Base-by-base conservation (phyloP, 2,113 vertebrate species). In the Protobothrops flavoviridis region DNA sequence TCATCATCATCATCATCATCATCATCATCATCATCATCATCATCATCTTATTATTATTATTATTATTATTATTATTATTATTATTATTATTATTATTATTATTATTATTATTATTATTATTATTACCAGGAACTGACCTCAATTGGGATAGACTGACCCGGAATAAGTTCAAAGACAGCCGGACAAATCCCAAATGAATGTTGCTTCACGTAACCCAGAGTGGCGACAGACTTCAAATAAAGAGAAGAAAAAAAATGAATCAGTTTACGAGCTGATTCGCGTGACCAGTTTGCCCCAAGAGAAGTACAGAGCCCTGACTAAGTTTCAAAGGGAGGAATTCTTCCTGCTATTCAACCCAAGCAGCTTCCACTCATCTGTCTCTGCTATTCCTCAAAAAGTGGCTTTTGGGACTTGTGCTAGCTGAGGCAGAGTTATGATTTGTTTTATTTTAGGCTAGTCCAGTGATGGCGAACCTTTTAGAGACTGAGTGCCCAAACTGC, bases 141-240 rank as follows among this genome's bases (percentile, higher is more conserved):
- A 81, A 99, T 6, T 0, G 96, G 59, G 0, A 94, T 91, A 17
- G 96, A 94, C 92, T 99, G 97, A 12, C 98, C 98, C 0, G 99
- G 98, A 87, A 96, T 94, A 93, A 99, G 97, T 91, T 98, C 97
- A 94, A 99, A 99, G 94, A 96, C 91, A 0, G 98, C 97, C 0
- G 99, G 99, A 29, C 96, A 96, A 93, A 99, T 94, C 39, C 97
- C 97, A 97, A 99, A 99, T 0, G 99, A 98, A 21, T 97, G 97
- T 4, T 98, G 96, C 81, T 98, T 98, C 55, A 98, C 97, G 86
- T 98, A 98, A 92, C 97, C 97, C 3, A 33, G 23, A 61, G 91
- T 97, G 29, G 97, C 95, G 50, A 98, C 94, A 85, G 97, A 95
- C 99, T 99, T 90, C 0, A 53, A 56, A 64, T 90, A 69, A 2